Conservation (phyloP, 2,888 invertebrate genomes). For the Gisinianus flammeolus region DNA sequence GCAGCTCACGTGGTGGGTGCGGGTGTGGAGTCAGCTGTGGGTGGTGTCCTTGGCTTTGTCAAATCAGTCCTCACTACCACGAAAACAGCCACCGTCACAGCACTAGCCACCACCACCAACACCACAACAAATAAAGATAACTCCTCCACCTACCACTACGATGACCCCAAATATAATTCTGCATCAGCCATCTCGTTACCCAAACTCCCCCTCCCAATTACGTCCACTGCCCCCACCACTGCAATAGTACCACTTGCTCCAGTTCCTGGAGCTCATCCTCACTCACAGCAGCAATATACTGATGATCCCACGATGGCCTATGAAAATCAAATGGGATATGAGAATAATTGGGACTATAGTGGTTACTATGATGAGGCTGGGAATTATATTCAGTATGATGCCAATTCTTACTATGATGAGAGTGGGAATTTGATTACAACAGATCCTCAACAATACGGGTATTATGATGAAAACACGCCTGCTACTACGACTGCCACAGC, state of each 20-base stretch:
- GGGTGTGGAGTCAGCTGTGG: not conserved
- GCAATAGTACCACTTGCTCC: not conserved
- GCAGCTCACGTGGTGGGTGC: not conserved
- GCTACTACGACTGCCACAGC: constrained; percentile 58
- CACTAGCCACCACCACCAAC: not conserved
- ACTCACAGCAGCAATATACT: constrained; percentile 40
- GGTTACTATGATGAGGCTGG: constrained; percentile 59
- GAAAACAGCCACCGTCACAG: not conserved
- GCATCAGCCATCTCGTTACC: not conserved
- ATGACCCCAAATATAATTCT: not conserved
- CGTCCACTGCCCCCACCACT: not conserved
- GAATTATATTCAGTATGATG: constrained; percentile 57
- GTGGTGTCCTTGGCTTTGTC: not conserved
- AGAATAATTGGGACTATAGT: constrained; percentile 56
- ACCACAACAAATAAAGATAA: no score
- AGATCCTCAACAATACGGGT: constrained; percentile 17
- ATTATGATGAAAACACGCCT: not conserved
- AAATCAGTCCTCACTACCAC: not conserved
- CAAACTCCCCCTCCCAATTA: not conserved
- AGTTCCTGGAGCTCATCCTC: not conserved
- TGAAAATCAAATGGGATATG: constrained; percentile 54
- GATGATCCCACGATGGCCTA: constrained; percentile 41
- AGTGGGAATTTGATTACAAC: constrained; percentile 42
- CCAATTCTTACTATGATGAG: constrained; percentile 57
- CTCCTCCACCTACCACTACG: not conserved